These are phyloP conservation scores for Litoditis marina DNA, from an alignment of 2,888 invertebrate species.

Conservation along the genomic window DNA sequence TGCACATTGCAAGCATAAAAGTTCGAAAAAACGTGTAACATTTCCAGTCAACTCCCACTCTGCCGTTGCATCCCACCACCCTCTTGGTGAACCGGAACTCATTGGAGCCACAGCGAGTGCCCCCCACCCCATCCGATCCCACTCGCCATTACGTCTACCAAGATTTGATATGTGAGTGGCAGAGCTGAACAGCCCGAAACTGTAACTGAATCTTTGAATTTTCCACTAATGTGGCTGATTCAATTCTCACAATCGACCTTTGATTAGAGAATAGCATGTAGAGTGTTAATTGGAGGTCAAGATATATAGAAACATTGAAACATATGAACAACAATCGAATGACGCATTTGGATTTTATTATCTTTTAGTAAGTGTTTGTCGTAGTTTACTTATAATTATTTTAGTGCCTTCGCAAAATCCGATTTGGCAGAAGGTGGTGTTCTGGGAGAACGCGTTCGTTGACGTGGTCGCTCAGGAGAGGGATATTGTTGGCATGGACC, in stretches of 20 bases:
- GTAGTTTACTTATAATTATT: constrained; percentile 10
- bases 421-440: constrained; percentile 97
- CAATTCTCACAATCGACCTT: too few relatives aligned
- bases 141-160: constrained; percentile 52
- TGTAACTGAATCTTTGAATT: too few relatives aligned
- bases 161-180: constrained; percentile 50
- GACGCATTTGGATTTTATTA: too few relatives aligned
- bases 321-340: too few relatives aligned
- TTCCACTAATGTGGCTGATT: too few relatives aligned
- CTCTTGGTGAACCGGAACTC: constrained; percentile 28
- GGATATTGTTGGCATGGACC: constrained; percentile 99
- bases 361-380: too few relatives aligned
- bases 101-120: constrained; percentile 29
- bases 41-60: neutral
- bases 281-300: too few relatives aligned
- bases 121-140: constrained; percentile 40
- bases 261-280: too few relatives aligned
- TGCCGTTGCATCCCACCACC: constrained; percentile 20
- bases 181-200: too few relatives aligned
- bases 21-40: too few relatives aligned
- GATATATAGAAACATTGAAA: too few relatives aligned
- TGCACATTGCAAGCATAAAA: too few relatives aligned
- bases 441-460: constrained; percentile 98
- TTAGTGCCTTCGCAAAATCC: constrained; percentile 40
- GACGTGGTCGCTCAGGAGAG: constrained; percentile 95